Conservation (phyloP, 2,797 vertebrate genomes). For the Sebastes itinus region DNA sequence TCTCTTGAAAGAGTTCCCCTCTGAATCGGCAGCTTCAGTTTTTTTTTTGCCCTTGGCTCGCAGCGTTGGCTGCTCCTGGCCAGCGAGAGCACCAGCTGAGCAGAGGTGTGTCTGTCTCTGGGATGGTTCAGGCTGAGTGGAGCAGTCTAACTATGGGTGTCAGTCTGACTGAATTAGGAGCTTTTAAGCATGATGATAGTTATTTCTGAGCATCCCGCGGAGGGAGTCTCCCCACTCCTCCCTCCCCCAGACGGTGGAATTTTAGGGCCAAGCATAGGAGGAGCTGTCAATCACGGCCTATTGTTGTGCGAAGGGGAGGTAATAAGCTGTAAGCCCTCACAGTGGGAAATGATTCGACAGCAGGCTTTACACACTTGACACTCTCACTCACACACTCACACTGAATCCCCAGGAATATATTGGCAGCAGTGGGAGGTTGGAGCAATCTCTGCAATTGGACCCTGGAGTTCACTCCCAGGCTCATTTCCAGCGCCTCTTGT, state of each 20-base stretch:
- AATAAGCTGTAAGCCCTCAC: slow-evolving; percentile 67
- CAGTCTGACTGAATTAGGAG: slow-evolving; percentile 63
- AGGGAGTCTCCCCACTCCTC: slow-evolving; percentile 41
- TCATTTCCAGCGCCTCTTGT: slow-evolving; percentile 27
- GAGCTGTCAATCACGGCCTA: slow-evolving; percentile 68
- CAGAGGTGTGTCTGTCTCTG: slow-evolving; percentile 25
- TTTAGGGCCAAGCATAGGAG: slow-evolving; percentile 46
- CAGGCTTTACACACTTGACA: slow-evolving; percentile 48
- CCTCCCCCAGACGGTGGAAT: slow-evolving; percentile 31
- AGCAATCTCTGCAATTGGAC: slow-evolving; percentile 49
- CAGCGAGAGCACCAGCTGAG: slow-evolving; percentile 20
- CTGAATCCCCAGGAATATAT: slow-evolving; percentile 48
- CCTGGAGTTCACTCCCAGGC: slow-evolving; percentile 39
- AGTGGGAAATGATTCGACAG: slow-evolving; percentile 59
- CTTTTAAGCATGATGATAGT: slow-evolving; percentile 70
- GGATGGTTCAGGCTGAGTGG: slow-evolving; percentile 25
- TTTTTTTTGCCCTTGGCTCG: background rate
- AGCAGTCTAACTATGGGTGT: slow-evolving; percentile 60
- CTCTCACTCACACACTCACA: slow-evolving; percentile 6
- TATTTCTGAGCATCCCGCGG: slow-evolving; percentile 62
- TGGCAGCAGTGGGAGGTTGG: slow-evolving; percentile 53
- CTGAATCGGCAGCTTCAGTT: slow-evolving; percentile 17
- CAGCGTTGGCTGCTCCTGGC: background rate
- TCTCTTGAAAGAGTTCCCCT: slow-evolving; percentile 23
- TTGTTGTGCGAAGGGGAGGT: slow-evolving; percentile 67